These are phyloP conservation scores for Periophthalmus magnuspinnatus DNA, from an alignment of 2,797 vertebrate genomes.

Conservation along the genomic window DNA sequence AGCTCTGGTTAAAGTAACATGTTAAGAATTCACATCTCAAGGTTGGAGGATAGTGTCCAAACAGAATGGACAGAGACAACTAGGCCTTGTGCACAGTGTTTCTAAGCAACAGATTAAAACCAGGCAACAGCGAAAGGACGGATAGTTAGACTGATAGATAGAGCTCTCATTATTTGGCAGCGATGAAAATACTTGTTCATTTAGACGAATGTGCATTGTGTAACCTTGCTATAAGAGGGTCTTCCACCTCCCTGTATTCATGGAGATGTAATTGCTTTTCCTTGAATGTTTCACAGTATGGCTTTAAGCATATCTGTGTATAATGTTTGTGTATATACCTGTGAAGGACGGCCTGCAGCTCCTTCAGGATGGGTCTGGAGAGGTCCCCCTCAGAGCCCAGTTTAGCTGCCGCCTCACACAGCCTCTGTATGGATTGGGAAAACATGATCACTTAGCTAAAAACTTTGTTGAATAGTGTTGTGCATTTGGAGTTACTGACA, in stretches of 20 bases:
- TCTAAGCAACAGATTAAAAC: slow-evolving; percentile 62
- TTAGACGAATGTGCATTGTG: no score
- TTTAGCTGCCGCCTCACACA: slow-evolving; percentile 56
- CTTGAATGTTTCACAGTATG: no score
- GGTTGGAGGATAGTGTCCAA: slow-evolving; percentile 31
- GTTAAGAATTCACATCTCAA: slow-evolving; percentile 18
- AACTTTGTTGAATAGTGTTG: not conserved
- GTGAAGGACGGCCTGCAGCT: slow-evolving; percentile 73
- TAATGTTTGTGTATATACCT: slow-evolving; percentile 43
- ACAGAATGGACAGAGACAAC: slow-evolving; percentile 11
- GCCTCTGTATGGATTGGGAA: slow-evolving; percentile 55
- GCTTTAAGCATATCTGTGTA: no score
- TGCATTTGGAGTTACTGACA: no score
- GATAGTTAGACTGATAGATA: no score
- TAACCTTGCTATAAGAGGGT: no score
- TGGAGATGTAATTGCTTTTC: no score
- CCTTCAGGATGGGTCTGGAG: slow-evolving; percentile 65
- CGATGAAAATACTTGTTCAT: no score
- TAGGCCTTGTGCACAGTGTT: slow-evolving; percentile 42
- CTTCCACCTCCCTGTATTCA: no score
- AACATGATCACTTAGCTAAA: not conserved
- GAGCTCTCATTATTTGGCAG: no score
- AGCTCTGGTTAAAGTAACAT: not conserved
- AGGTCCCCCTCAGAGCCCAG: slow-evolving; percentile 44
- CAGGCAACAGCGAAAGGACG: slow-evolving; percentile 10